Evolutionary conservation across 2,113 vertebrate genomes (phyloP), one percentile per base, ranked within the genome.

Genomic region (Sula dactylatra): DNA sequence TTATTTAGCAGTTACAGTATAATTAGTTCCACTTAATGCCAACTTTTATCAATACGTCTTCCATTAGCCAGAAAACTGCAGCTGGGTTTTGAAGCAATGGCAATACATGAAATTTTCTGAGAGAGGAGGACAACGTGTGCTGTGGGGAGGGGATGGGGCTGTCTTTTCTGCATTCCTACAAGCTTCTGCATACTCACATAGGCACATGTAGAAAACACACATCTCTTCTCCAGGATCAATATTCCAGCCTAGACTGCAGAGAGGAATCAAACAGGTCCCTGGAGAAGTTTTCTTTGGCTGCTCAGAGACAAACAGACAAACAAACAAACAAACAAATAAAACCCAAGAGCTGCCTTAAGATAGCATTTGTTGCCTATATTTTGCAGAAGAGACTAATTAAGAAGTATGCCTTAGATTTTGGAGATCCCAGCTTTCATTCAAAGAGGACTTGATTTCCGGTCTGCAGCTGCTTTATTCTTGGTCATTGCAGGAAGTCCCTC

Each of bases 11-110:
- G 97, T 98, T 98, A 98, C 96, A 97, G 98, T 96, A 96, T 97
- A 98, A 98, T 98, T 98, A 98, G 98, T 98, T 98, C 98, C 97
- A 97, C 98, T 98, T 98, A 98, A 97, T 95, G 98, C 97, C 98
- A 98, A 97, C 98, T 97, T 97, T 98, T 98, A 97, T 98, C 98
- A 98, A 98, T 98, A 98, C 44, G 29, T 98, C 98, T 98, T 98
- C 98, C 94, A 98, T 98, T 98, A 98, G 97, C 82, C 88, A 90
- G 97, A 97, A 98, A 98, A 98, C 98, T 98, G 98, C 97, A 97
- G 93, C 96, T 96, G 95, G 91, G 69, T 97, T 97, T 97, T 94
- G 31, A 96, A 98, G 96, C 76, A 83, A 27, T 80, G 40, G 5
- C 44, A 40, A 90, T 89, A 36, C 92, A 80, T 14, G 54, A 86